These are phyloP conservation scores for Psylliodes chrysocephalus DNA, from an alignment of 2,888 invertebrate species.

Conservation along the genomic window DNA sequence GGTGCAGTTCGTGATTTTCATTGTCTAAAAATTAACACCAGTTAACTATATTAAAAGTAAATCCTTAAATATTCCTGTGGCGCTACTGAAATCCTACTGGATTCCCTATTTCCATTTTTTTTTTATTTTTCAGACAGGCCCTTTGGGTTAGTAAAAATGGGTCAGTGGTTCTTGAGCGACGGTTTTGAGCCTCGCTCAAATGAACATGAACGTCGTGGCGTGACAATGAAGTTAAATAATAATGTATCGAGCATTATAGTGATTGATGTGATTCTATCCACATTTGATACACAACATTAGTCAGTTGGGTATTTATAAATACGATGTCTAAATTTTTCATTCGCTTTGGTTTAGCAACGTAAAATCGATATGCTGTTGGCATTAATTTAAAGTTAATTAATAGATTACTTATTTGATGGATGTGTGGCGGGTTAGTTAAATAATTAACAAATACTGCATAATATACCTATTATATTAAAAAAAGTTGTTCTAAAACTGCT, in stretches of 20 bases:
- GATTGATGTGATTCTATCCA: slow-evolving; percentile 16
- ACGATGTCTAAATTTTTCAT: background rate
- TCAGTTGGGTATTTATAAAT: background rate
- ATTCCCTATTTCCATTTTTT: background rate
- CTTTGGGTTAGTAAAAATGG: slow-evolving; percentile 3
- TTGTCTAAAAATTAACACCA: no score
- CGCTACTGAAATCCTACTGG: background rate
- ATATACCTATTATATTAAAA: no score
- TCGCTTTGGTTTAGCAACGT: background rate
- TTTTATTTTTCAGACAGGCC: background rate
- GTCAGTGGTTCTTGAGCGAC: slow-evolving; percentile 12
- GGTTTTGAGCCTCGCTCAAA: background rate
- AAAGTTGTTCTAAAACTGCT: no score
- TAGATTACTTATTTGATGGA: no score
- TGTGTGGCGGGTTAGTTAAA: no score
- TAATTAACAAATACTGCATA: no score
- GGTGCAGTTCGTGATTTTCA: no score
- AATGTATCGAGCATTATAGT: slow-evolving; percentile 14
- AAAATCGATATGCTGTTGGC: background rate
- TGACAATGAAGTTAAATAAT: slow-evolving; percentile 13
- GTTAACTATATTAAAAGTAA: no score
- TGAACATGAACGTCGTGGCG: slow-evolving; percentile 5
- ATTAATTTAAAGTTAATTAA: no score
- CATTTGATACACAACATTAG: background rate
- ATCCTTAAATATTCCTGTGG: no score